Percentiles rank a stretch among this genome's conserved stretches.
Evolutionary conservation across 2,797 vertebrate genomes (phyloP).

Genomic region (Pseudocheirus occidentalis): DNA sequence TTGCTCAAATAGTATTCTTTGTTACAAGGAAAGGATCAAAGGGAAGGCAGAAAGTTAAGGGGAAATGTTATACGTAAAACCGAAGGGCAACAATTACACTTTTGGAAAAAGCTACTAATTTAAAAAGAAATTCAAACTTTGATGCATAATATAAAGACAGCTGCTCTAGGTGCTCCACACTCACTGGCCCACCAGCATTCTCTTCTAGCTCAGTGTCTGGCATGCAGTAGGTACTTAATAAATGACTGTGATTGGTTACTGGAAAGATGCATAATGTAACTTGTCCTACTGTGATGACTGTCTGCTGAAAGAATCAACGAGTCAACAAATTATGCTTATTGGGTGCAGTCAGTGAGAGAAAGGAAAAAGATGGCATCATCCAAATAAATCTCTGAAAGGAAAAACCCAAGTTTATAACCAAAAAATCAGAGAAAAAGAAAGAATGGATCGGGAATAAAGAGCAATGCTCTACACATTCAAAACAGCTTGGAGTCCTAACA

Average conservation of each 20-base stretch:
- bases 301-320: slow-evolving; percentile 56
- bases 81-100: not conserved
- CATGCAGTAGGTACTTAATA: not conserved
- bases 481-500: slow-evolving; percentile 41
- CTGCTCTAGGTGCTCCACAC: slow-evolving; percentile 36
- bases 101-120: not conserved
- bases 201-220: not conserved
- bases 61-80: not conserved
- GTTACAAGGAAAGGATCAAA: not conserved
- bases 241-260: slow-evolving; percentile 21
- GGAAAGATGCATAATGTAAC: slow-evolving; percentile 32
- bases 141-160: slow-evolving; percentile 27
- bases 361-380: not conserved
- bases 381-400: slow-evolving; percentile 13
- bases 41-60: not conserved
- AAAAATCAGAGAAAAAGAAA: slow-evolving; percentile 12
- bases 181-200: slow-evolving; percentile 16
- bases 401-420: slow-evolving; percentile 28
- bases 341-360: slow-evolving; percentile 30
- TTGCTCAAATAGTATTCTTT: not conserved
- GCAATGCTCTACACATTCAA: slow-evolving; percentile 47
- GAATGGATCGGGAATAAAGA: slow-evolving; percentile 56
- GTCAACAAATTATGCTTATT: slow-evolving; percentile 47
- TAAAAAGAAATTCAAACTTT: not conserved
- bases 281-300: slow-evolving; percentile 48